Percentiles rank a stretch among this genome's conserved stretches.
phyloP scores from a whole-genome alignment of 2,113 vertebrate genomes.

The Perognathus longimembris region DNA sequence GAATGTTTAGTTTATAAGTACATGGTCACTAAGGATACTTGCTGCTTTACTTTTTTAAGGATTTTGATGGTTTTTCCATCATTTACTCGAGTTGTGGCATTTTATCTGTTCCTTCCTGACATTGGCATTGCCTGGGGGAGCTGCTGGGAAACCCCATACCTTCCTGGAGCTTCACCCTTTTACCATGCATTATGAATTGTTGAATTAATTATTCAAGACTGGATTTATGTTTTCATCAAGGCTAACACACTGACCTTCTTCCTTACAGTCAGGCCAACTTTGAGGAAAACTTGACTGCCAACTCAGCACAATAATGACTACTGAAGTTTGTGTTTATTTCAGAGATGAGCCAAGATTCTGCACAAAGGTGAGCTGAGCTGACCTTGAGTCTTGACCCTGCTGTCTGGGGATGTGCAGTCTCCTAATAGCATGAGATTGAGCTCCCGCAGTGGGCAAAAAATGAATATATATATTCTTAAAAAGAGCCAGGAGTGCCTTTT shows the following conservation, averaged over 20 bases:
- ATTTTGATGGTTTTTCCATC: constrained; percentile 66
- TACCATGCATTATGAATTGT: constrained; percentile 84
- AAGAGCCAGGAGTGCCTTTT: background rate
- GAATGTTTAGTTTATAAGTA: constrained; percentile 31
- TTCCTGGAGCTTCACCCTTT: constrained; percentile 82
- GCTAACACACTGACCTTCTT: constrained; percentile 51
- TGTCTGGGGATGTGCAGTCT: background rate
- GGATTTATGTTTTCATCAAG: constrained; percentile 74
- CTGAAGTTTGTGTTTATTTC: constrained; percentile 55
- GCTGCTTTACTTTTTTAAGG: background rate
- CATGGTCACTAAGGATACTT: constrained; percentile 62
- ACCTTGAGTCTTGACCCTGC: background rate
- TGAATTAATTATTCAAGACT: constrained; percentile 82
- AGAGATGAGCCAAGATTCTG: background rate
- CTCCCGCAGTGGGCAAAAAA: background rate
- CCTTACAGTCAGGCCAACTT: constrained; percentile 59
- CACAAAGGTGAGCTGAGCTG: background rate
- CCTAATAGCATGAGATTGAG: background rate
- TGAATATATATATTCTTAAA: background rate
- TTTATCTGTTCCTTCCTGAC: constrained; percentile 67
- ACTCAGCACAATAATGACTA: constrained; percentile 12
- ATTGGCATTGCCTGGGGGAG: background rate
- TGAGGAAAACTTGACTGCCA: constrained; percentile 66
- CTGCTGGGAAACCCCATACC: constrained; percentile 78
- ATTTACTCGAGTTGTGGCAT: constrained; percentile 72